Evolutionary conservation across 2,113 vertebrate genomes (phyloP).

Genomic region (Corapipo altera): DNA sequence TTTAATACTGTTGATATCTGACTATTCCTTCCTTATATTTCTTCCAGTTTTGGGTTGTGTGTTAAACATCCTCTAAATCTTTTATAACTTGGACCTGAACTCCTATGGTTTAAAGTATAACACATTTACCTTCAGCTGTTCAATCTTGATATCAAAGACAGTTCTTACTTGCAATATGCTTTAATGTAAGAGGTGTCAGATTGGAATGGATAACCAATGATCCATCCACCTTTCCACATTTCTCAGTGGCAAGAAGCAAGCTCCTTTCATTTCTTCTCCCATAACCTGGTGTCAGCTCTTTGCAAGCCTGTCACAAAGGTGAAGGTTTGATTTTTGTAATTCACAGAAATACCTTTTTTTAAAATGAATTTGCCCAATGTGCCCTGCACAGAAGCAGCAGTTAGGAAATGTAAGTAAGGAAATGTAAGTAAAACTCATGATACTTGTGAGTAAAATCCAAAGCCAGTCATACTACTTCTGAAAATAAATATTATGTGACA

Average conservation of each 20-base stretch:
- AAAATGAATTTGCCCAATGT: neutral
- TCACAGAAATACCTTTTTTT: neutral
- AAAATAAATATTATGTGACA: neutral
- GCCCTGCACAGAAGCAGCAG: neutral
- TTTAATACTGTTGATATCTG: neutral
- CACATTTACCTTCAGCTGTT: neutral
- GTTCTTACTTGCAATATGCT: neutral
- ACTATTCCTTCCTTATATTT: neutral
- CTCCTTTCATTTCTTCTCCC: neutral
- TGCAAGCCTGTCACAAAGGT: neutral
- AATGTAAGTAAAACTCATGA: neutral
- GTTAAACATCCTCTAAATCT: neutral
- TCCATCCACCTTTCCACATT: neutral
- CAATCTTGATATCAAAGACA: neutral
- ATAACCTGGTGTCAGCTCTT: neutral
- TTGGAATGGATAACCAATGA: neutral
- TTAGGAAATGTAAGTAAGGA: neutral
- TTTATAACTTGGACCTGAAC: neutral
- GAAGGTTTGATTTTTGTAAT: neutral
- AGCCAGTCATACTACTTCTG: neutral
- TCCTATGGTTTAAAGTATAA: neutral
- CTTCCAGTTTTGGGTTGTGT: neutral
- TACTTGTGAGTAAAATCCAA: neutral
- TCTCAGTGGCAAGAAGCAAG: neutral
- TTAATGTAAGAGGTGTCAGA: neutral